phyloP scores from a whole-genome alignment of 2,797 vertebrate genomes.

The Meda fulgida region DNA sequence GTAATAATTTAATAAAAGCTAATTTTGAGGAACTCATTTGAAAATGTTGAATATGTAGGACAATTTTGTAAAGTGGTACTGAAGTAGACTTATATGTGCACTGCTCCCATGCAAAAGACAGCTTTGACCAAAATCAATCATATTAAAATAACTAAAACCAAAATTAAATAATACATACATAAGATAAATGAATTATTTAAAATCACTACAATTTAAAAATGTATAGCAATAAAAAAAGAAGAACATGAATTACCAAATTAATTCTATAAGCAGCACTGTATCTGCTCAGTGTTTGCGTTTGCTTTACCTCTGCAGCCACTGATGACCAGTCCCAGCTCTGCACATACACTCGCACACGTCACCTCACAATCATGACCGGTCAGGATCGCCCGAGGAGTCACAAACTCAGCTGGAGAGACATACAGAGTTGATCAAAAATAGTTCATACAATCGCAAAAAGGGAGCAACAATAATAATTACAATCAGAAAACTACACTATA shows the following conservation, averaged over 20 bases:
- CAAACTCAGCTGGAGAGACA: constrained; percentile 82
- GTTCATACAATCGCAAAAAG: neutral
- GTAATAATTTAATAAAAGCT: no score
- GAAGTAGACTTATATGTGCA: neutral
- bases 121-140: neutral
- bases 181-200: neutral
- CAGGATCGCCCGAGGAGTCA: constrained; percentile 89
- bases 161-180: neutral
- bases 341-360: constrained; percentile 91
- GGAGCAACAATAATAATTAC: neutral
- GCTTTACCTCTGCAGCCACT: constrained; percentile 92
- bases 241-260: neutral
- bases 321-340: constrained; percentile 93
- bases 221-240: neutral
- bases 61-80: neutral
- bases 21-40: neutral
- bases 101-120: neutral
- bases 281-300: neutral
- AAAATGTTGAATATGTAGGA: neutral
- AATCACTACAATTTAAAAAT: neutral
- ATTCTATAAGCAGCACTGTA: neutral
- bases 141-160: neutral
- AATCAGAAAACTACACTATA: neutral
- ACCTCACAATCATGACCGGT: constrained; percentile 96
- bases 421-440: neutral